These are phyloP conservation scores for Leptinotarsa juncta DNA, from an alignment of 2,888 invertebrate genomes.

Conservation along the genomic window DNA sequence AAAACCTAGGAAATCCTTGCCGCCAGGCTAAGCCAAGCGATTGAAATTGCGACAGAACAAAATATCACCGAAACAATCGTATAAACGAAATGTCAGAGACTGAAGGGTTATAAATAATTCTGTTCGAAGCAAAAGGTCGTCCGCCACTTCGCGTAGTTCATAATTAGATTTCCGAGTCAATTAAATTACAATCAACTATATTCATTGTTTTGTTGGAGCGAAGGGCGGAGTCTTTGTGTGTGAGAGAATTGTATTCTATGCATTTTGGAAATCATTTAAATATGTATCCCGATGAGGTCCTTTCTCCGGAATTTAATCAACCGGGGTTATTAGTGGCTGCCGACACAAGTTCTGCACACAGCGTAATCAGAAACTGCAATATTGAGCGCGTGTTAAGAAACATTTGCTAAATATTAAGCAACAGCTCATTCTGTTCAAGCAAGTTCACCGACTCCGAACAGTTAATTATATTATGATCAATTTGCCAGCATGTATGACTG, in stretches of 20 bases:
- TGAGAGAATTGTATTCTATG: neutral
- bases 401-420: neutral
- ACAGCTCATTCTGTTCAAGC: neutral
- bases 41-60: slow-evolving; percentile 18
- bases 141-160: slow-evolving; percentile 51
- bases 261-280: slow-evolving; percentile 33
- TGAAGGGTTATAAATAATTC: slow-evolving; percentile 45
- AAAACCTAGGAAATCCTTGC: neutral
- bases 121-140: slow-evolving; percentile 43
- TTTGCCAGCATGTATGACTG: neutral
- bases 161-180: slow-evolving; percentile 55
- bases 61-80: slow-evolving; percentile 38
- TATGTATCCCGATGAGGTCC: slow-evolving; percentile 17
- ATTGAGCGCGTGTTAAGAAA: slow-evolving; percentile 26
- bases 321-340: slow-evolving; percentile 24
- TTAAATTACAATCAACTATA: slow-evolving; percentile 51
- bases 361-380: slow-evolving; percentile 42
- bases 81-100: slow-evolving; percentile 40
- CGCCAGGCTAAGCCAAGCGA: neutral
- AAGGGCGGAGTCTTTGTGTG: neutral
- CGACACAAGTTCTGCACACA: slow-evolving; percentile 29
- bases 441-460: neutral
- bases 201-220: slow-evolving; percentile 44
- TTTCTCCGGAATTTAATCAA: slow-evolving; percentile 46
- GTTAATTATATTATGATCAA: neutral